A percentile compares a stretch with the other conserved stretches of the same genome.
Conservation (phyloP, 1,140 invertebrate genomes). For the Subanguina moxae region DNA sequence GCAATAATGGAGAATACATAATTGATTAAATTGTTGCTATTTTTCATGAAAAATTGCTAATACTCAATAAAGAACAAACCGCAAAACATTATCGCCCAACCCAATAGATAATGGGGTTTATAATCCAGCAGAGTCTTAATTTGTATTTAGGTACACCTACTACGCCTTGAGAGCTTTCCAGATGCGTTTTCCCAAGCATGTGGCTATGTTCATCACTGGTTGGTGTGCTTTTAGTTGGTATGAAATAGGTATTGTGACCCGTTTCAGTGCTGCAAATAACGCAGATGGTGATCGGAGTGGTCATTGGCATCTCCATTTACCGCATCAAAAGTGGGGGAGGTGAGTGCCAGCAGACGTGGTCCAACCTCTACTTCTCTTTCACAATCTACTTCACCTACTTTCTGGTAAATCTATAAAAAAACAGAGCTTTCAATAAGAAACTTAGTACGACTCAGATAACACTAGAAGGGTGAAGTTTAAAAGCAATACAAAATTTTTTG, state of each 20-base stretch:
- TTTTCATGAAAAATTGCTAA: no score
- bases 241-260: not conserved
- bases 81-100: no score
- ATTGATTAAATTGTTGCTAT: no score
- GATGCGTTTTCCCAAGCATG: conserved; percentile 77
- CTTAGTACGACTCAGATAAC: no score
- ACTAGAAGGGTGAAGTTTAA: no score
- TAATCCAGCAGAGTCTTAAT: no score
- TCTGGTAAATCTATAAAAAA: conserved; percentile 29
- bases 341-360: conserved; percentile 78
- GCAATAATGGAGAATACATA: no score
- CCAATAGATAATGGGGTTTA: conserved; percentile 70
- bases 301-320: conserved; percentile 79
- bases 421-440: no score
- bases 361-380: conserved; percentile 84
- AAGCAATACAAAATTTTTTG: no score
- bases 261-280: conserved; percentile 70
- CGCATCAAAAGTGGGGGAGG: conserved; percentile 61
- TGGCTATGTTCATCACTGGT: conserved; percentile 86
- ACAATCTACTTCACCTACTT: conserved; percentile 79
- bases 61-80: no score
- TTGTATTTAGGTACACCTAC: conserved; percentile 91
- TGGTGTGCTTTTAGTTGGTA: not conserved
- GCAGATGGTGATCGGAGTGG: conserved; percentile 90
- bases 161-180: conserved; percentile 79